phyloP scores from a whole-genome alignment of 2,888 invertebrate genomes.

The Drosophila dives region DNA sequence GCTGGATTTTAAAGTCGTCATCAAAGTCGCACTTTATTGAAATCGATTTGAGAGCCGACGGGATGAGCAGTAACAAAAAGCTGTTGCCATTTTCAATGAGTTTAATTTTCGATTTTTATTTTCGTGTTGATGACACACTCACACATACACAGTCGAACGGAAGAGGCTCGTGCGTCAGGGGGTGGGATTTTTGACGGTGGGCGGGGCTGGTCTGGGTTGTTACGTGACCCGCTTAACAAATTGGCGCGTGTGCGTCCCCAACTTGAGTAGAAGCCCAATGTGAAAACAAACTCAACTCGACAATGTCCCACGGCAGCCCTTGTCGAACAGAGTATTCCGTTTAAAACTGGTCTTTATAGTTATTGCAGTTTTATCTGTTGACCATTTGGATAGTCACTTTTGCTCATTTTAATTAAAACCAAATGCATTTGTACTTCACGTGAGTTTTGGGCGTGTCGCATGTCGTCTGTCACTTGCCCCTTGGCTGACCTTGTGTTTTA shows the following conservation, averaged over 20 bases:
- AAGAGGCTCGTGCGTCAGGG: constrained; percentile 28
- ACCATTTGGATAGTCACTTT: constrained; percentile 73
- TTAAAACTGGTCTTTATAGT: constrained; percentile 68
- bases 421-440: constrained; percentile 62
- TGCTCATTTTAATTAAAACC: constrained; percentile 69
- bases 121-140: constrained; percentile 68
- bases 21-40: constrained; percentile 72
- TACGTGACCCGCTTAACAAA: constrained; percentile 78
- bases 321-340: constrained; percentile 38
- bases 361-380: constrained; percentile 75
- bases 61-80: constrained; percentile 26
- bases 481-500: constrained; percentile 36
- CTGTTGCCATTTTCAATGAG: constrained; percentile 69
- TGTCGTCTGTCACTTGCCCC: constrained; percentile 1
- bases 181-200: constrained; percentile 5
- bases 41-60: constrained; percentile 58
- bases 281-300: constrained; percentile 1
- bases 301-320: not conserved
- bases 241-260: constrained; percentile 65
- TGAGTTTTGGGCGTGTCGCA: constrained; percentile 52
- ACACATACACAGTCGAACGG: constrained; percentile 2
- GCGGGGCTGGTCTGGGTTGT: constrained; percentile 8
- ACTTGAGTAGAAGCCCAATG: constrained; percentile 8
- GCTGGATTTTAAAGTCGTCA: constrained; percentile 39
- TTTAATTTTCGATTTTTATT: constrained; percentile 77